These are phyloP conservation scores for Gerris buenoi DNA, from an alignment of 1,140 invertebrate species.

Conservation along the genomic window DNA sequence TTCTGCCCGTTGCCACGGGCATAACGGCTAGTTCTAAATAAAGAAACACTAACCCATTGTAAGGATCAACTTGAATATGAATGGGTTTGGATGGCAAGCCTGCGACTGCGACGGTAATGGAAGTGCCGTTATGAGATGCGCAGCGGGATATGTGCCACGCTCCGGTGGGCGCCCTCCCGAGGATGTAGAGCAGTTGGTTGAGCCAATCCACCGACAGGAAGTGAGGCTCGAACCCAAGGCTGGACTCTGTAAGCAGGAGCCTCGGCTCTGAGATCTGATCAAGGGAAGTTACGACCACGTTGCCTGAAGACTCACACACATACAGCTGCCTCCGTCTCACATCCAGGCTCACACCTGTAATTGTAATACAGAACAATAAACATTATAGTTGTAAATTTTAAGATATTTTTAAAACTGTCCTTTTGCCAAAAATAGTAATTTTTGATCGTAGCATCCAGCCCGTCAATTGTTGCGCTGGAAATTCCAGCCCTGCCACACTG, in stretches of 20 bases:
- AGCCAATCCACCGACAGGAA: constrained; percentile 65
- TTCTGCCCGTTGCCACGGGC: too few relatives aligned
- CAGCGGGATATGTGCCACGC: constrained; percentile 57
- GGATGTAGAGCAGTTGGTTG: constrained; percentile 61
- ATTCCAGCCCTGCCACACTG: too few relatives aligned
- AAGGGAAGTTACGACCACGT: constrained; percentile 38
- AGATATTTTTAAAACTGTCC: too few relatives aligned
- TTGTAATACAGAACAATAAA: too few relatives aligned
- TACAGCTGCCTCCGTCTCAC: constrained; percentile 52
- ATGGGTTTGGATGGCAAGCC: constrained; percentile 47
- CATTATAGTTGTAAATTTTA: too few relatives aligned
- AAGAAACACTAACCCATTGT: constrained; percentile 54
- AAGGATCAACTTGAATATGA: constrained; percentile 76
- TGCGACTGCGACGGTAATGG: constrained; percentile 46
- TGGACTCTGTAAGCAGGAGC: background rate
- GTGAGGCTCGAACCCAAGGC: constrained; percentile 36
- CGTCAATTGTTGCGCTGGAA: too few relatives aligned
- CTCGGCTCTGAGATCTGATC: background rate
- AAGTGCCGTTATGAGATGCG: constrained; percentile 46
- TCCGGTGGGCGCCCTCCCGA: constrained; percentile 40
- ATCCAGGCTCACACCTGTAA: constrained; percentile 57
- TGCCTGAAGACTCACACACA: constrained; percentile 51
- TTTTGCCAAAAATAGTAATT: too few relatives aligned
- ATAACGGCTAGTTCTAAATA: too few relatives aligned
- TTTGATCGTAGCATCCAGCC: too few relatives aligned